Evolutionary conservation across 1,140 invertebrate species (phyloP).

Genomic region (Antheraea pernyi): DNA sequence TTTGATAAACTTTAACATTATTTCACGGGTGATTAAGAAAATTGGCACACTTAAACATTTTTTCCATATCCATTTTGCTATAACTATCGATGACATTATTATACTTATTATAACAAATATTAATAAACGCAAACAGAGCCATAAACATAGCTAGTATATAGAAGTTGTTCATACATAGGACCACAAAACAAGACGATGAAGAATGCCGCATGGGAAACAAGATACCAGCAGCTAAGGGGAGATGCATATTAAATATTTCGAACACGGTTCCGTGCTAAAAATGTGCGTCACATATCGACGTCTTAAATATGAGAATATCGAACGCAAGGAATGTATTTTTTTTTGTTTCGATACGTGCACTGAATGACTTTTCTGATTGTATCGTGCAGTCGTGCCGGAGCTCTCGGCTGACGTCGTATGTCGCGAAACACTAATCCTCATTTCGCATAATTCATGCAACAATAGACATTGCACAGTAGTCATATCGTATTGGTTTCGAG

Average conservation of each 20-base stretch:
- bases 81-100: too few species aligned
- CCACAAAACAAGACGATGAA: slow-evolving; percentile 39
- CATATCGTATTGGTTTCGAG: slow-evolving; percentile 58
- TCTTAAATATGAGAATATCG: slow-evolving; percentile 29
- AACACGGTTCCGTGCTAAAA: slow-evolving; percentile 30
- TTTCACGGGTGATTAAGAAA: too few species aligned
- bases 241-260: slow-evolving; percentile 27
- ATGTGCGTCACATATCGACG: slow-evolving; percentile 41
- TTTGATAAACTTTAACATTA: too few species aligned
- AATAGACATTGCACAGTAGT: slow-evolving; percentile 54
- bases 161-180: slow-evolving; percentile 19
- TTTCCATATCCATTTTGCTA: too few species aligned
- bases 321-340: slow-evolving; percentile 36
- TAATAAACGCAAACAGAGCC: too few species aligned
- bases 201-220: slow-evolving; percentile 53
- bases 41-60: too few species aligned
- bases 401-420: slow-evolving; percentile 18
- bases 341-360: slow-evolving; percentile 28
- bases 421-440: slow-evolving; percentile 26
- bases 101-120: too few species aligned
- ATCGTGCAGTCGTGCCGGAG: slow-evolving; percentile 23
- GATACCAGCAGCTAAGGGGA: slow-evolving; percentile 36
- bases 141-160: too few species aligned
- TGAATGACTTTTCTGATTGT: slow-evolving; percentile 25
- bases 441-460: slow-evolving; percentile 56